phyloP scores from a whole-genome alignment of 37 sponge, comb jelly and placozoan genomes.

The Mnemiopsis leidyi region DNA sequence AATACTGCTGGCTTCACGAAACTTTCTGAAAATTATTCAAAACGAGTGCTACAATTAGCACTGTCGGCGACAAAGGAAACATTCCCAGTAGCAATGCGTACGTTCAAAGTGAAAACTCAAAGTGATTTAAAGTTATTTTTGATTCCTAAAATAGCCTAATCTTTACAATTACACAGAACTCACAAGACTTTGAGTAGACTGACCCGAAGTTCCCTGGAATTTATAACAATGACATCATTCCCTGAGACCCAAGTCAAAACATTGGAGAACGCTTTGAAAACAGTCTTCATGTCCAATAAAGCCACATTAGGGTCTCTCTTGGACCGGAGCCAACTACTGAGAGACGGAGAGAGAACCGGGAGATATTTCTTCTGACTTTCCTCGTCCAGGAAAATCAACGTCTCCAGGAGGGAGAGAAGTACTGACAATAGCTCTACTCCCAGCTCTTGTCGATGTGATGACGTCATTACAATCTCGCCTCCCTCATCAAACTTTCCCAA shows the following conservation, averaged over 20 bases:
- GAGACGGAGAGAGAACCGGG: neutral
- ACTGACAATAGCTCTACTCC: neutral
- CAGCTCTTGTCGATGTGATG: neutral
- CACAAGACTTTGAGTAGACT: neutral
- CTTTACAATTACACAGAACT: too few relatives aligned
- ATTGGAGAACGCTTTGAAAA: slow-evolving; percentile 12
- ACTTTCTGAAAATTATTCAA: too few relatives aligned
- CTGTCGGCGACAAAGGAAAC: too few relatives aligned
- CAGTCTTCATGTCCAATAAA: slow-evolving; percentile 22
- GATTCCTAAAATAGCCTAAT: neutral
- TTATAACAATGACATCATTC: neutral
- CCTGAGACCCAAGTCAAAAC: slow-evolving; percentile 32
- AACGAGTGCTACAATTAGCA: too few relatives aligned
- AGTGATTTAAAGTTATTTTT: neutral
- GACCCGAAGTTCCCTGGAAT: neutral
- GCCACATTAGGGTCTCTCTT: slow-evolving; percentile 42
- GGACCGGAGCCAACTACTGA: slow-evolving; percentile 54
- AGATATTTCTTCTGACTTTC: slow-evolving; percentile 39
- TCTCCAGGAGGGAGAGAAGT: slow-evolving; percentile 14
- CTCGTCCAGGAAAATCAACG: slow-evolving; percentile 3
- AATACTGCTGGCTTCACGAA: too few relatives aligned
- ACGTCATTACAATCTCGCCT: slow-evolving; percentile 7
- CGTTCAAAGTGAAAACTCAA: neutral
- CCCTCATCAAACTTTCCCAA: slow-evolving; percentile 36
- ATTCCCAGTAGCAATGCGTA: too few relatives aligned